Percentiles rank a stretch among this genome's conserved stretches.
These are phyloP conservation scores for Microcebus ravelobensis DNA, from an alignment of 2,113 vertebrate genomes.

Conservation along the genomic window DNA sequence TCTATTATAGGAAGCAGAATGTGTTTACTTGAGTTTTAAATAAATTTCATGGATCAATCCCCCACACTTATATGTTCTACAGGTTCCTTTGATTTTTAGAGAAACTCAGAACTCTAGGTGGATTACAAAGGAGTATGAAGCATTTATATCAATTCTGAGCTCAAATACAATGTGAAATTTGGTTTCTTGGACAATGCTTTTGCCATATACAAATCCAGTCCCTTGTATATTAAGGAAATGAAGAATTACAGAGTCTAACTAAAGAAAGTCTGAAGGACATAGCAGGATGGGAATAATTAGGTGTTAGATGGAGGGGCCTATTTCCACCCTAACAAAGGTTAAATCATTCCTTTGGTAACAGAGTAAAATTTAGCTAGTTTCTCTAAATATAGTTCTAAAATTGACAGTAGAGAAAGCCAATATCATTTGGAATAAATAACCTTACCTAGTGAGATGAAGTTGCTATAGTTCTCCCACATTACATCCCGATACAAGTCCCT, in stretches of 20 bases:
- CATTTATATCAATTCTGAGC: background rate
- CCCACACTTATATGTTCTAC: background rate
- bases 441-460: conserved; percentile 75
- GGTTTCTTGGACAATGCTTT: background rate
- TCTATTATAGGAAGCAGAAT: conserved; percentile 8
- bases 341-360: background rate
- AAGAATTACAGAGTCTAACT: background rate
- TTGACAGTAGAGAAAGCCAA: background rate
- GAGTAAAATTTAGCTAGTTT: background rate
- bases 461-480: conserved; percentile 78
- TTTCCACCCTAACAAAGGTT: background rate
- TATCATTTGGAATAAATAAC: background rate
- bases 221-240: background rate
- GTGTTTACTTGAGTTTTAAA: background rate
- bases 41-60: background rate
- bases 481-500: conserved; percentile 74
- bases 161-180: conserved; percentile 8
- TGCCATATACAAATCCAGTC: background rate
- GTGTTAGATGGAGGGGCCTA: background rate
- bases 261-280: background rate
- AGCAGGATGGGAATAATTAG: background rate
- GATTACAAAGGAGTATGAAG: background rate
- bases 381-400: conserved; percentile 29
- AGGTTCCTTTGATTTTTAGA: background rate
- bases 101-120: background rate